Percentiles rank a stretch among this genome's conserved stretches.
Evolutionary conservation across 2,113 vertebrate species (phyloP).

Genomic region (Pituophis catenifer): DNA sequence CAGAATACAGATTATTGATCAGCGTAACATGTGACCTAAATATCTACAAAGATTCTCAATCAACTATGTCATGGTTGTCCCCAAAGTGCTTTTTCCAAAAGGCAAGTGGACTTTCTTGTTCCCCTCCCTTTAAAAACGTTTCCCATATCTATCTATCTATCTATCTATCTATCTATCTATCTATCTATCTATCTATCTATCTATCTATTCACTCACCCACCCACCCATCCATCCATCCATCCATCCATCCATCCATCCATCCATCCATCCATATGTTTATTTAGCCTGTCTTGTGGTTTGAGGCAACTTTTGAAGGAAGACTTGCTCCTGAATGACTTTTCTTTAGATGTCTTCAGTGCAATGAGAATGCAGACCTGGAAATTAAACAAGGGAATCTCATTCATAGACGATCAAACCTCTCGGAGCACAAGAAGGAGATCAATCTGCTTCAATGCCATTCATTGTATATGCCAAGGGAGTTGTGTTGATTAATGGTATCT

Average conservation of each 20-base stretch:
- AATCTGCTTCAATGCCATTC: not conserved
- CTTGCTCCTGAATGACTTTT: not conserved
- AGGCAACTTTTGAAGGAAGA: not conserved
- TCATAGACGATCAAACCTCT: not conserved
- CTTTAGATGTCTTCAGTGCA: not conserved
- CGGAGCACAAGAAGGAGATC: not conserved
- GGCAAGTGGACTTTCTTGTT: not conserved
- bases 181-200: too few species aligned
- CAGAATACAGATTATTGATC: not conserved
- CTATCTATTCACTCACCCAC: accelerated
- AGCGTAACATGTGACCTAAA: not conserved
- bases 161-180: too few species aligned
- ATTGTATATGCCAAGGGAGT: not conserved
- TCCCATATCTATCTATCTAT: too few species aligned
- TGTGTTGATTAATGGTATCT: not conserved
- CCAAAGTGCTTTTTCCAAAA: not conserved
- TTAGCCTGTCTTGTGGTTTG: too few species aligned
- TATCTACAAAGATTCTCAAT: too few species aligned
- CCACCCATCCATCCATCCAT: accelerated
- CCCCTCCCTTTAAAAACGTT: too few species aligned
- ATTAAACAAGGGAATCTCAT: not conserved
- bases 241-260: too few species aligned
- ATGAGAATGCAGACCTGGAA: not conserved
- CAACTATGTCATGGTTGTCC: not conserved
- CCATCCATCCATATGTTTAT: too few species aligned